phyloP scores from a whole-genome alignment of 2,113 vertebrate genomes.

The Litocranius walleri region DNA sequence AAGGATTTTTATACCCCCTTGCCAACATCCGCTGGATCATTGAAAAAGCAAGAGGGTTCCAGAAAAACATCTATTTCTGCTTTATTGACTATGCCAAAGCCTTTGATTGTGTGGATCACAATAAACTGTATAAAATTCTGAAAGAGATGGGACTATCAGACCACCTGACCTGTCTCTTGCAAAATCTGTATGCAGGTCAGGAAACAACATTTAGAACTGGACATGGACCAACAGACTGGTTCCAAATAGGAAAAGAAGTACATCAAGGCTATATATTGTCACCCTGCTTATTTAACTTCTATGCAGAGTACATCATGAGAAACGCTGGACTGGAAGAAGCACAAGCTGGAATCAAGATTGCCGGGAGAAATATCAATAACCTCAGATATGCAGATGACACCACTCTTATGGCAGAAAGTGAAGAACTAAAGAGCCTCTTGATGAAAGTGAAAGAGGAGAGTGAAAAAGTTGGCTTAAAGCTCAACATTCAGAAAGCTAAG shows the following conservation, averaged over 20 bases:
- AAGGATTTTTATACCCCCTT: not conserved
- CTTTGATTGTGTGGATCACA: not conserved
- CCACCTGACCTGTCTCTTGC: not conserved
- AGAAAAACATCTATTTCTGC: not conserved
- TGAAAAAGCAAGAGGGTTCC: not conserved
- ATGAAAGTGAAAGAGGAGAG: no score
- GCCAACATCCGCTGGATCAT: not conserved
- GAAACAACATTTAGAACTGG: not conserved
- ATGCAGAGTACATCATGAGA: not conserved
- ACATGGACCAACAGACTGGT: not conserved
- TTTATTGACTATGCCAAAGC: not conserved
- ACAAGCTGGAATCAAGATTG: no score
- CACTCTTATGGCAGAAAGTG: no score
- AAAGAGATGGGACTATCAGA: not conserved
- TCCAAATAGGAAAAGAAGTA: not conserved
- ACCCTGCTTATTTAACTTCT: not conserved
- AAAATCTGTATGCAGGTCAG: not conserved
- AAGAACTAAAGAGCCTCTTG: no score
- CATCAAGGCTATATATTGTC: not conserved
- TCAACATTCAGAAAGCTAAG: not conserved
- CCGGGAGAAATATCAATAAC: no score
- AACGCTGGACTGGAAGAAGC: not conserved
- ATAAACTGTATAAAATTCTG: not conserved
- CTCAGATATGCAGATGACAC: no score
- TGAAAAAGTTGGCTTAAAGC: no score